These are phyloP conservation scores for Nematolebias whitei DNA, from an alignment of 2,113 vertebrate genomes.

Conservation along the genomic window DNA sequence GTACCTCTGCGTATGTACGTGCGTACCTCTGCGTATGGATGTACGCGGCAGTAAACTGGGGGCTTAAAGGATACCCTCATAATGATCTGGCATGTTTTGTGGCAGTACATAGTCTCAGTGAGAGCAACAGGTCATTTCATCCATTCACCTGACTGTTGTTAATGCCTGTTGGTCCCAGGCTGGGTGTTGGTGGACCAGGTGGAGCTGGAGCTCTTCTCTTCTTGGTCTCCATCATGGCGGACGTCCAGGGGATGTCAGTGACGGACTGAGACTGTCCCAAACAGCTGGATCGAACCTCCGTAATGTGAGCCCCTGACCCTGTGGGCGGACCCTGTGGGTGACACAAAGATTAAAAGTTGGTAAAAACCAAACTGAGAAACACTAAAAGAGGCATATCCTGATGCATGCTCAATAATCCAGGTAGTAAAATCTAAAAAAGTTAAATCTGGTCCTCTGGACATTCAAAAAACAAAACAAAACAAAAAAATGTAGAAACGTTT, in stretches of 20 bases:
- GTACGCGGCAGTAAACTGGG: no score
- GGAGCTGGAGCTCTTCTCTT: conserved; percentile 90
- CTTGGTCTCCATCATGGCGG: conserved; percentile 81
- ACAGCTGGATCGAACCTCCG: conserved; percentile 76
- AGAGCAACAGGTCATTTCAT: background rate
- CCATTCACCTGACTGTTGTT: conserved; percentile 72
- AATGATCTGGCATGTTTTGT: background rate
- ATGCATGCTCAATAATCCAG: no score
- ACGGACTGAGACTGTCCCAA: conserved; percentile 88
- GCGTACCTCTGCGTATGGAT: no score
- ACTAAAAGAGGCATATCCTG: background rate
- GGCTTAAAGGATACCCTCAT: no score
- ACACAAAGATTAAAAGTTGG: conserved; percentile 8
- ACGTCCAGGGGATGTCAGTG: conserved; percentile 84
- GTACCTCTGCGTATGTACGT: no score
- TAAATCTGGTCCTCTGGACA: no score
- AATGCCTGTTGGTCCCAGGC: conserved; percentile 19
- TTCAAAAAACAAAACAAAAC: no score
- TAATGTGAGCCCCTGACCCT: conserved; percentile 75
- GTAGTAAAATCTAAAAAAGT: no score
- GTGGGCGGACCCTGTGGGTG: conserved; percentile 77
- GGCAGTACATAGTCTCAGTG: background rate
- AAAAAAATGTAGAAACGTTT: no score
- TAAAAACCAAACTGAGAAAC: conserved; percentile 1
- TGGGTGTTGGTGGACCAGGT: conserved; percentile 62